Percentiles rank a stretch among this genome's conserved stretches.
These are phyloP conservation scores for Onychorhynchus coronatus DNA, from an alignment of 2,113 vertebrate genomes.

Conservation along the genomic window DNA sequence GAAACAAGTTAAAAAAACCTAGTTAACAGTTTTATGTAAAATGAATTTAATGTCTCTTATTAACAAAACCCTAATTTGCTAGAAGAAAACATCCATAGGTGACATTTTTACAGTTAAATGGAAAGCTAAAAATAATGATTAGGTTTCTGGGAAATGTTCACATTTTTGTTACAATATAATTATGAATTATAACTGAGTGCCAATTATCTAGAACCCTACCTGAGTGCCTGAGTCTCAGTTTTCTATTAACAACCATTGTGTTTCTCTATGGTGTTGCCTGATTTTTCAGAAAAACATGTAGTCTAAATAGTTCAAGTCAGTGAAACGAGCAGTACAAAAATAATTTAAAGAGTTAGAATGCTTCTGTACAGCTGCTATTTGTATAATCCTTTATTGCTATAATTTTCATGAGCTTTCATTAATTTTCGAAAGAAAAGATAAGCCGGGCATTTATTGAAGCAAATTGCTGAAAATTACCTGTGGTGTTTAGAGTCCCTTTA, in stretches of 20 bases:
- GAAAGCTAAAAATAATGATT: slow-evolving; percentile 43
- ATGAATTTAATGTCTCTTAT: slow-evolving; percentile 50
- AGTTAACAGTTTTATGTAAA: slow-evolving; percentile 29
- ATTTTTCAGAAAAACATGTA: background rate
- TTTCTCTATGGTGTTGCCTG: background rate
- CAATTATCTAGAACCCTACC: background rate
- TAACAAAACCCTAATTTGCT: slow-evolving; percentile 48
- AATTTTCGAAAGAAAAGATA: background rate
- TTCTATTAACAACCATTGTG: background rate
- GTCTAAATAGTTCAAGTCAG: background rate
- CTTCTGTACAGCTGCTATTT: background rate
- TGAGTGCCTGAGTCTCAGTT: background rate
- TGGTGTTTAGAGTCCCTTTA: background rate
- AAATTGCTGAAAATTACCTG: background rate
- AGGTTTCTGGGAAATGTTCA: background rate
- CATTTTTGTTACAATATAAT: background rate
- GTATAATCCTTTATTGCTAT: background rate
- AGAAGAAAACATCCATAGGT: slow-evolving; percentile 39
- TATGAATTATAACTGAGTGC: background rate
- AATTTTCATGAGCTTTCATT: background rate
- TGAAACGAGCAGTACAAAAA: background rate
- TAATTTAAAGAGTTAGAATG: background rate
- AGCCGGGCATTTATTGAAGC: background rate
- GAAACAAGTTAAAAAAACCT: slow-evolving; percentile 15
- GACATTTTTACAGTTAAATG: slow-evolving; percentile 31